Evolutionary conservation across 2,797 vertebrate species (phyloP).

Genomic region (Chelidonichthys spinosus): DNA sequence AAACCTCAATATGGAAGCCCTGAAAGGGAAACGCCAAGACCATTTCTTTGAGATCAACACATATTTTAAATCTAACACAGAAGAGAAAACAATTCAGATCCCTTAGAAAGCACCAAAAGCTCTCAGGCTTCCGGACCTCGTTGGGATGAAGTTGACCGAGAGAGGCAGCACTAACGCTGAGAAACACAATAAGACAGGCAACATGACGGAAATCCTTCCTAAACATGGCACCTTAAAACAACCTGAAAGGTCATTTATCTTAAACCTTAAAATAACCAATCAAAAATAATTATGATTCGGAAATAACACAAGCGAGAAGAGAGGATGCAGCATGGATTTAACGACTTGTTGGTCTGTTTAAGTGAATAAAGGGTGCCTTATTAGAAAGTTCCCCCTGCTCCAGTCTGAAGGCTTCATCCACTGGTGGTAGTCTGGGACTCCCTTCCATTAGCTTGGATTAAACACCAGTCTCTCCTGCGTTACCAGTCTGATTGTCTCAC

Average conservation of each 20-base stretch:
- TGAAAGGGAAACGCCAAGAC: no score
- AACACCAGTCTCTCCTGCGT: background rate
- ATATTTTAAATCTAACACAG: background rate
- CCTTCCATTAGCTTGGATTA: background rate
- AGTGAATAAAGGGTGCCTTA: constrained; percentile 27
- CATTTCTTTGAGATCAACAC: no score
- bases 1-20: background rate
- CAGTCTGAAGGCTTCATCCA: background rate
- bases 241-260: background rate
- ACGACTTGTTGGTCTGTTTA: background rate
- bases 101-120: no score
- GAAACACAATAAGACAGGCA: background rate
- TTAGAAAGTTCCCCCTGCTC: constrained; percentile 6
- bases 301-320: no score
- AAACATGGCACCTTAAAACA: background rate
- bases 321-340: no score
- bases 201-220: no score
- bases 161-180: background rate
- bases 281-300: no score
- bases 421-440: background rate
- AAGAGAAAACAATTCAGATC: background rate
- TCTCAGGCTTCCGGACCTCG: background rate
- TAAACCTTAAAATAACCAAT: no score
- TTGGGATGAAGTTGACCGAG: background rate
- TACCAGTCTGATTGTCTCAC: background rate